Percentiles rank a stretch among this genome's conserved stretches.
phyloP scores from a whole-genome alignment of 1,140 invertebrate species.

The Physella acuta region DNA sequence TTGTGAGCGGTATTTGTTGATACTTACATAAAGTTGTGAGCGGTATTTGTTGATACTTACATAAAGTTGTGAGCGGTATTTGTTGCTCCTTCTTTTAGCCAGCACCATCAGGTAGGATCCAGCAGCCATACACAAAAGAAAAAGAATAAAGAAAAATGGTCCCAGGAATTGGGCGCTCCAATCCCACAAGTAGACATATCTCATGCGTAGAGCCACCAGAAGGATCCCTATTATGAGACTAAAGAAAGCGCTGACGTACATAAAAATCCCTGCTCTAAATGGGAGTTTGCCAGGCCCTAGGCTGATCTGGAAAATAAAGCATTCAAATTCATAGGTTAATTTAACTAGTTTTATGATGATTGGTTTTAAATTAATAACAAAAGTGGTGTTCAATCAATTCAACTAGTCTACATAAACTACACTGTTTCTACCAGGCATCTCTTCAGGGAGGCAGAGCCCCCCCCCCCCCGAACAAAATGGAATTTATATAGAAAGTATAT shows the following conservation, averaged over 20 bases:
- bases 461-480: too few relatives aligned
- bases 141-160: slow-evolving; percentile 49
- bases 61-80: slow-evolving; percentile 45
- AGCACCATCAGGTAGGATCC: slow-evolving; percentile 39
- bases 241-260: slow-evolving; percentile 33
- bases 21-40: too few relatives aligned
- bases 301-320: neutral
- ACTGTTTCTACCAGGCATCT: too few relatives aligned
- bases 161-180: slow-evolving; percentile 50
- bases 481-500: too few relatives aligned
- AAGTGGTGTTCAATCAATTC: too few relatives aligned
- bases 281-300: slow-evolving; percentile 44
- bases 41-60: slow-evolving; percentile 38
- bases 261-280: slow-evolving; percentile 28
- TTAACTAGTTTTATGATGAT: too few relatives aligned
- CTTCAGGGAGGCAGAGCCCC: too few relatives aligned
- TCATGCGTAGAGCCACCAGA: slow-evolving; percentile 42
- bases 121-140: slow-evolving; percentile 38
- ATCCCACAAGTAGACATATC: slow-evolving; percentile 50
- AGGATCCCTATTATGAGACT: slow-evolving; percentile 42
- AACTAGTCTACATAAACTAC: too few relatives aligned
- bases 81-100: slow-evolving; percentile 43
- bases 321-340: neutral
- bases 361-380: too few relatives aligned
- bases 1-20: too few relatives aligned